Base-by-base conservation (phyloP, 1,140 invertebrate genomes). In the Hyles euphorbiae region DNA sequence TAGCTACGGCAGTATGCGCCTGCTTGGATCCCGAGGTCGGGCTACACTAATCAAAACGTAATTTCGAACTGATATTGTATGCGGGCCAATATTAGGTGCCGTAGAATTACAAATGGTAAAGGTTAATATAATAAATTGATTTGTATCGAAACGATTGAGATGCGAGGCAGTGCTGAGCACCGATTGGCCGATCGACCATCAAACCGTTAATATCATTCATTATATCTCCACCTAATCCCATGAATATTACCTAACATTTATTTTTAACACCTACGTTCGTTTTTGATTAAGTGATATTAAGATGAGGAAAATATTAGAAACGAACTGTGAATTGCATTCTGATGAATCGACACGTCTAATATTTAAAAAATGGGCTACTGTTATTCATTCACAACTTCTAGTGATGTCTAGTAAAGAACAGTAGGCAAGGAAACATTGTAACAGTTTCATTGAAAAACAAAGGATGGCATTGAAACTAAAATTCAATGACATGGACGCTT, bases 41-140 rank as follows among this genome's bases (percentile, higher is more conserved):
- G 67, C 68, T 72, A 69, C 60, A 73, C 75, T 82, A 84, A 83
- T 83, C 78, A 81, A 79, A 81, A 78, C 60, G 73, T 81, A 75
- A 82, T 83, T 72, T 61, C 69, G 57, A 72, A 52, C 68, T 81
- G 76, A 81, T 81, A 81, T 78, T 79, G 69, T 78, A 79, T 81
- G 69, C 74, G 56, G 61, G 53, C 64, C 65, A 68, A 70, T 74
- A 77, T 72, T 67, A 70, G 57, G 68, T 67, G 67, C 57, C 60
- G 43, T 46, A 22, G 22, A 22, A 57, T 60, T 48, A 50, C 48
- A 68, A 74, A 76, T 70, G 66, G 46, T 76, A 76, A 70, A 73
- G 70, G 67, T 73, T 61, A 61, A 54, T 36, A 67, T 65, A 56
- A 75, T 68, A 32, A 65, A 68, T 68, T 72, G 51, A 68, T 63